Conservation (phyloP, 2,888 invertebrate species). For the Myopa tessellatipennis region DNA sequence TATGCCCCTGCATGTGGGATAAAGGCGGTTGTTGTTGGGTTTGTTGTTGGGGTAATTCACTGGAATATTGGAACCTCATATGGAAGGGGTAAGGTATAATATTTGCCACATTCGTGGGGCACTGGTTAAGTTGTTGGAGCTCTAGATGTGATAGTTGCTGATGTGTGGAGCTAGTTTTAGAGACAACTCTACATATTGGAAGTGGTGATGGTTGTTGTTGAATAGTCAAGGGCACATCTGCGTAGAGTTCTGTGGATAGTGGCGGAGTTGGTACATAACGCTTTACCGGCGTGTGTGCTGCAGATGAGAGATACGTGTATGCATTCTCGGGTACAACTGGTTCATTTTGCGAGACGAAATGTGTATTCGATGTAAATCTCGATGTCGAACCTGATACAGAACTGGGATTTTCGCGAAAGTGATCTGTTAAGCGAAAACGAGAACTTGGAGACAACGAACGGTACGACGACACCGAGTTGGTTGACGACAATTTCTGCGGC, state of each 20-base stretch:
- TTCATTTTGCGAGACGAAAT: constrained; percentile 57
- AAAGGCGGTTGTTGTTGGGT: constrained; percentile 18
- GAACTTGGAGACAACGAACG: constrained; percentile 65
- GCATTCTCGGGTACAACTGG: constrained; percentile 62
- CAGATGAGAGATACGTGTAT: constrained; percentile 64
- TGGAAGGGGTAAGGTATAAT: constrained; percentile 63
- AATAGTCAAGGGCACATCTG: constrained; percentile 46
- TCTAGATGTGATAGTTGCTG: constrained; percentile 46
- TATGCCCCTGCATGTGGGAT: constrained; percentile 34
- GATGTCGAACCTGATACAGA: constrained; percentile 40
- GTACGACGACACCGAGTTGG: constrained; percentile 46
- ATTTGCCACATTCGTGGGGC: constrained; percentile 29
- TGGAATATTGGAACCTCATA: constrained; percentile 61
- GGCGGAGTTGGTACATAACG: constrained; percentile 68
- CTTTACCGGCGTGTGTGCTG: constrained; percentile 68
- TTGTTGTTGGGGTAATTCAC: constrained; percentile 31
- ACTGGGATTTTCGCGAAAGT: constrained; percentile 59
- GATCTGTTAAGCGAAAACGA: constrained; percentile 61
- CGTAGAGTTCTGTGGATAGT: constrained; percentile 59
- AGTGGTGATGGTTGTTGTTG: constrained; percentile 38
- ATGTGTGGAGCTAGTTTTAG: constrained; percentile 40
- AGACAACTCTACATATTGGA: constrained; percentile 40
- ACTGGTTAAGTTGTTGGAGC: constrained; percentile 39
- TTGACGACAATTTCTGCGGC: constrained; percentile 35
- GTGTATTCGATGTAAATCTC: constrained; percentile 54